Base-by-base conservation (phyloP, 2,888 invertebrate species). In the Tromatobia lineatoria region DNA sequence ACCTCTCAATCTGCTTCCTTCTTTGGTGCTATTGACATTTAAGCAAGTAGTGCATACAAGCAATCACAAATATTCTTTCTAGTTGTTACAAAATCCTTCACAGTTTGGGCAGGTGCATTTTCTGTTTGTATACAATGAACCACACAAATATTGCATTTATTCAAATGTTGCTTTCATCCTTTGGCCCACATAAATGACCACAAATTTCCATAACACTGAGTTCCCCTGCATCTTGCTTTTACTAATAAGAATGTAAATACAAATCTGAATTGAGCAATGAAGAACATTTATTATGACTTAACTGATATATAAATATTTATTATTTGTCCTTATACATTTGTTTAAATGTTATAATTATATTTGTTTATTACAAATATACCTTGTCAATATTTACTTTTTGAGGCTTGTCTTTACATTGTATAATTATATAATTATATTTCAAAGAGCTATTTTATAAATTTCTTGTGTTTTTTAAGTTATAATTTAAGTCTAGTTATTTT, bases 21-120 rank as follows among this genome's bases (percentile, higher is more conserved):
- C 18, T 76, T 69, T 25, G 54, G 54, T 52, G 57, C 80, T 77
- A 69, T 80, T 83, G 83, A 83, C 83, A 78, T 81, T 84, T 81
- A 18, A 67, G n/a, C 71, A 38, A 20, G 42, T 6, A 15, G 18
- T 42, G 15, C 38, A 64, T 70, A 38, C n/a, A 38, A 61, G 3
- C 38, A 8, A 18, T n/a, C 6, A 25, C 61, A 29, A 64, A 70
- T 13, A 66, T 54, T 11, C 25, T 15, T 20, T 11, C 18, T 11
- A n/a, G 7, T 73, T n/a, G 59, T 25, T 57, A 8, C 25, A 59
- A 61, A 6, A 11, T 0, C 25, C 29, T 23, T 57, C n/a, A 2
- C 29, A 18, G 52, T 23, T 42, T 15, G 59, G 15, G 1, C 15
- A 23, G 2, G 20, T 20, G 42, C 4, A 38, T 38, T 61, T 8